Percentiles rank a stretch among this genome's conserved stretches.
Evolutionary conservation across 2,888 invertebrate genomes (phyloP).

Genomic region (Plagiodera versicolora): DNA sequence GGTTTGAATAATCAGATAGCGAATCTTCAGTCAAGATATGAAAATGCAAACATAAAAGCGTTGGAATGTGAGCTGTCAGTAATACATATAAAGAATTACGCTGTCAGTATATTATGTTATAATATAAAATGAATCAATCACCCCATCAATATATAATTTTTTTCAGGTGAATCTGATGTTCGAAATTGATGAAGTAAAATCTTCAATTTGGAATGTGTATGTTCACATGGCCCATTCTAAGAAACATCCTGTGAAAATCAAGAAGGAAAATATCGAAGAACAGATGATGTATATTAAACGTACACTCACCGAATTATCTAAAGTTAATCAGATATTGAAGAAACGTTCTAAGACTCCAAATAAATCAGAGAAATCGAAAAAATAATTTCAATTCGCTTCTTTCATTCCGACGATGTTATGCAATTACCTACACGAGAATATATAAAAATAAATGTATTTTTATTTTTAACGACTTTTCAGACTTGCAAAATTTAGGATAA

Average conservation of each 20-base stretch:
- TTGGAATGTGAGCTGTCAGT: conserved; percentile 66
- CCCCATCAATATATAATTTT: too few relatives aligned
- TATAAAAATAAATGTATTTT: too few relatives aligned
- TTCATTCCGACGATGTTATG: too few relatives aligned
- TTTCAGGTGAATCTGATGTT: conserved; percentile 32
- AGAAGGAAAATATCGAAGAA: conserved; percentile 60
- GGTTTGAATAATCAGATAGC: conserved; percentile 66
- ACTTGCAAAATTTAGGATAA: too few relatives aligned
- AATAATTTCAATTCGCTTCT: too few relatives aligned
- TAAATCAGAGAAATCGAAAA: background rate
- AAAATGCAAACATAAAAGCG: conserved; percentile 61
- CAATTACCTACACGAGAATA: too few relatives aligned
- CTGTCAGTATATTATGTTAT: conserved; percentile 54
- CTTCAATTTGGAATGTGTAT: conserved; percentile 65
- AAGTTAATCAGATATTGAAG: conserved; percentile 32
- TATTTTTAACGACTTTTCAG: too few relatives aligned
- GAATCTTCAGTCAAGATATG: conserved; percentile 62
- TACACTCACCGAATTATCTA: conserved; percentile 58
- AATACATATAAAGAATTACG: conserved; percentile 62
- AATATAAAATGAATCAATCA: too few relatives aligned
- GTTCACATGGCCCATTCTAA: conserved; percentile 65
- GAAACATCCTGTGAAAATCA: conserved; percentile 48
- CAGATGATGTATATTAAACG: conserved; percentile 65
- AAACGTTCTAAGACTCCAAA: conserved; percentile 12
- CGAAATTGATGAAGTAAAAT: conserved; percentile 58